Evolutionary conservation across 2,888 invertebrate genomes (phyloP).

Genomic region (Scaeva pyrastri): DNA sequence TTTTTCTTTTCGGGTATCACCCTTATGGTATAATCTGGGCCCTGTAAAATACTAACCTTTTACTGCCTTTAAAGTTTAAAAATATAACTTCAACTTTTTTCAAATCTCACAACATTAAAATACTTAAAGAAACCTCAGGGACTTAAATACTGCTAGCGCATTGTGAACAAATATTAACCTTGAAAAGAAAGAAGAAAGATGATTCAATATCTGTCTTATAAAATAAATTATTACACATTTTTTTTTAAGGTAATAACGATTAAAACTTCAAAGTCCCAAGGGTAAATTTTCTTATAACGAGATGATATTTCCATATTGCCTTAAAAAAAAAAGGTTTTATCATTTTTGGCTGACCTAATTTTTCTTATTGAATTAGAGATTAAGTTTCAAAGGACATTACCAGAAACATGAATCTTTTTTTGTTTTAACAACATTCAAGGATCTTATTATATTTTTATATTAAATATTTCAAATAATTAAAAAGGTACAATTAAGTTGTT

Average conservation of each 20-base stretch:
- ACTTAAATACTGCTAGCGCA: too few relatives aligned
- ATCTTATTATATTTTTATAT: too few relatives aligned
- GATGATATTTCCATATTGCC: slow-evolving; percentile 14
- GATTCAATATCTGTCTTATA: too few relatives aligned
- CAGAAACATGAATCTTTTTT: not conserved
- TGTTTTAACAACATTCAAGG: not conserved
- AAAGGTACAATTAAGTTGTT: not conserved
- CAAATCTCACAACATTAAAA: too few relatives aligned
- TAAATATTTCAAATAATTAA: not conserved
- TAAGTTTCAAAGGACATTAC: not conserved
- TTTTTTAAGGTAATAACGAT: not conserved
- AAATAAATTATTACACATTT: not conserved
- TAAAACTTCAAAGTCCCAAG: not conserved
- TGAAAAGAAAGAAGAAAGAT: too few relatives aligned
- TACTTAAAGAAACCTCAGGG: too few relatives aligned
- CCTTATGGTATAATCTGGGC: too few relatives aligned
- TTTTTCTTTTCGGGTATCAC: too few relatives aligned
- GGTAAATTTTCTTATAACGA: not conserved
- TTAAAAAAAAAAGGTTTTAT: not conserved
- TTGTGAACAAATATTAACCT: too few relatives aligned
- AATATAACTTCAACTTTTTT: too few relatives aligned
- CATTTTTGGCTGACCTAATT: slow-evolving; percentile 2
- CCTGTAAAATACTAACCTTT: too few relatives aligned
- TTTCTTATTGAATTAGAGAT: slow-evolving; percentile 16
- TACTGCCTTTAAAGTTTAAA: too few relatives aligned